These are phyloP conservation scores for Anthopleura xanthogrammica DNA, from an alignment of 92 coral and sea anemone genomes.

Conservation along the genomic window DNA sequence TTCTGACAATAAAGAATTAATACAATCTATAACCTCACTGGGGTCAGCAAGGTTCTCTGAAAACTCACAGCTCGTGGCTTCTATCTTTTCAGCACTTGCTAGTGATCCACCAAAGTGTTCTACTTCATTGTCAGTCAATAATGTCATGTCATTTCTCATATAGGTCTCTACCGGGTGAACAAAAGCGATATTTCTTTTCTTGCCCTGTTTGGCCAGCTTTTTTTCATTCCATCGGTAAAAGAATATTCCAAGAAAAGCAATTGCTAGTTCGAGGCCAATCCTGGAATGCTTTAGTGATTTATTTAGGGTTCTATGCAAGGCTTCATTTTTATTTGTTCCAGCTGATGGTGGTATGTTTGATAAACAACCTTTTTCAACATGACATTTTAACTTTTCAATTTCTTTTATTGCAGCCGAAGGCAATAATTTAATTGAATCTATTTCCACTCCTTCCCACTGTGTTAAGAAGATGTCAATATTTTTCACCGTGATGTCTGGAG, in stretches of 20 bases:
- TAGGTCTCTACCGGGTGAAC: slow-evolving; percentile 44
- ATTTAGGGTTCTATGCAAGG: slow-evolving; percentile 39
- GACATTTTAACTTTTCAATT: not conserved
- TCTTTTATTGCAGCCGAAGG: too few relatives aligned
- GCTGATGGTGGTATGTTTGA: not conserved
- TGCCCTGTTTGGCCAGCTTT: not conserved
- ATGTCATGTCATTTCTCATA: too few relatives aligned
- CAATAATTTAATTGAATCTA: too few relatives aligned
- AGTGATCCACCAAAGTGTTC: slow-evolving; percentile 37
- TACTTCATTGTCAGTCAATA: too few relatives aligned
- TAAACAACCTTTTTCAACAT: not conserved
- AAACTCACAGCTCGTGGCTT: slow-evolving; percentile 40
- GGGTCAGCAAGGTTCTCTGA: slow-evolving; percentile 39
- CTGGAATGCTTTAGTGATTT: slow-evolving; percentile 29
- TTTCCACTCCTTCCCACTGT: too few relatives aligned
- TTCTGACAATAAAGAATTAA: slow-evolving; percentile 33
- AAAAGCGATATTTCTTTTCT: slow-evolving; percentile 4
- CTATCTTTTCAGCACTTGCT: slow-evolving; percentile 26
- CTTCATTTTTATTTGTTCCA: slow-evolving; percentile 53
- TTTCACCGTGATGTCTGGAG: too few relatives aligned
- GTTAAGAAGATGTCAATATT: too few relatives aligned
- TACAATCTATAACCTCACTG: slow-evolving; percentile 33
- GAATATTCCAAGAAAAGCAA: slow-evolving; percentile 43
- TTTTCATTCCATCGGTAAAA: slow-evolving; percentile 57
- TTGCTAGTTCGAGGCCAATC: slow-evolving; percentile 47